Evolutionary conservation across 2,888 invertebrate species (phyloP), one percentile per base, ranked within the genome.

Genomic region (Agriopis aurantiaria): DNA sequence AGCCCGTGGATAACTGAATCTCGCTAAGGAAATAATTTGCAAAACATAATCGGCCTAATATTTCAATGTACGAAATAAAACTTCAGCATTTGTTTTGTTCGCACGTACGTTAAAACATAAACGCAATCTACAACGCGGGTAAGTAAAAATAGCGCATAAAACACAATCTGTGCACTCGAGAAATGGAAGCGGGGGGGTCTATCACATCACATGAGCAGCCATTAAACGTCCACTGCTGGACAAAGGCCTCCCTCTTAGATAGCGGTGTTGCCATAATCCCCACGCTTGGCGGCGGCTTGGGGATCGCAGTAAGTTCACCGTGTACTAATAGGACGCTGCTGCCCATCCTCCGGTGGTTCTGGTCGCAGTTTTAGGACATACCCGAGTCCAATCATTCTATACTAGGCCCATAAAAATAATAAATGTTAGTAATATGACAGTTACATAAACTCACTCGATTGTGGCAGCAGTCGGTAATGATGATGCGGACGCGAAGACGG

Each of bases 1-100:
- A 78, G 93, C 93, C 88, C 93, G 89, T 84, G 93, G 93, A 90
- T 94, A 93, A 86, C 93, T 94, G 93, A 75, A 73, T 73, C 48
- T 73, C 72, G 88, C 86, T 93, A 90, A 93, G 91, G 88, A 91
- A 91, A 86, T 81, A 73, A 75, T 52, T 74, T 67, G 56, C 55
- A 69, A 71, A 65, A 68, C 17, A 66, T 58, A 68, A 14, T 48
- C 23, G 68, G 60, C 55, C 43, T 61, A 67, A 66, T 9, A 48
- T 57, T 57, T 64, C 41, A 56, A 4, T 3, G 40, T 55, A 64
- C 65, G 48, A 43, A 70, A 55, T 48, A 64, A 61, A 70, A 73
- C 71, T 70, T 73, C 75, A 75, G 74, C 73, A 72, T 74, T 65
- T 77, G 70, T 66, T 52, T 40, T 59, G 40, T 14, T 64, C 14